These are phyloP conservation scores for Drosophila busckii DNA, from an alignment of 1,140 invertebrate genomes.

Conservation along the genomic window DNA sequence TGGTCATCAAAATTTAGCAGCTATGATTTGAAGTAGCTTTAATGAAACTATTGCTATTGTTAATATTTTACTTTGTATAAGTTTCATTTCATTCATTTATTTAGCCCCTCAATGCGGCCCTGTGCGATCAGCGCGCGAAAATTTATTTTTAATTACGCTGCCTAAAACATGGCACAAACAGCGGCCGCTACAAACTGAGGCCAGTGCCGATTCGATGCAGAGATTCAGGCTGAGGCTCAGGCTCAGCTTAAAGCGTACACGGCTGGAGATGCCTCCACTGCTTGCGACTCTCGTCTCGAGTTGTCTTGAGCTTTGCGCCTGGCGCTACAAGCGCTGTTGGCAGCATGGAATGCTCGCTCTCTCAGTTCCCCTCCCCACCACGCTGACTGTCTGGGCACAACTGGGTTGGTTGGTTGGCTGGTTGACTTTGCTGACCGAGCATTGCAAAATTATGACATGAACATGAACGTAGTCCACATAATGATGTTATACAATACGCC, in stretches of 20 bases:
- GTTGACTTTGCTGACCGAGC: conserved; percentile 32
- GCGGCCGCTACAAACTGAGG: conserved; percentile 64
- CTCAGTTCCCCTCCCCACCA: neutral
- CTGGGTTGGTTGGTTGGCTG: conserved; percentile 13
- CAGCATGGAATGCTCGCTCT: conserved; percentile 51
- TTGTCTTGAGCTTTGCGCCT: no score
- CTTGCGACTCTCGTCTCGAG: no score
- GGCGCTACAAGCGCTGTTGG: conserved; percentile 42
- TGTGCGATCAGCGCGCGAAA: conserved; percentile 49
- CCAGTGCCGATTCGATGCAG: conserved; percentile 1
- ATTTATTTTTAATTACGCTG: conserved; percentile 76
- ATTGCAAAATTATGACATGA: conserved; percentile 77
- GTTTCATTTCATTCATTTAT: neutral
- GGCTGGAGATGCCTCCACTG: conserved; percentile 65
- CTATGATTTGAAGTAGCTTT: no score
- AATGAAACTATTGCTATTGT: no score
- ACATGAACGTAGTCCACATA: conserved; percentile 78
- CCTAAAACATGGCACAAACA: conserved; percentile 73
- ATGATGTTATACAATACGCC: conserved; percentile 78
- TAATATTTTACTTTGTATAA: no score
- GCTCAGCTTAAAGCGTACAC: conserved; percentile 23
- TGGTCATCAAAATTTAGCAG: no score
- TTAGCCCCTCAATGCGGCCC: conserved; percentile 26
- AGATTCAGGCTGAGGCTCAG: conserved; percentile 1
- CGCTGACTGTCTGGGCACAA: neutral